Base-by-base conservation (phyloP, 1,140 invertebrate species). In the Heliconius hewitsoni region DNA sequence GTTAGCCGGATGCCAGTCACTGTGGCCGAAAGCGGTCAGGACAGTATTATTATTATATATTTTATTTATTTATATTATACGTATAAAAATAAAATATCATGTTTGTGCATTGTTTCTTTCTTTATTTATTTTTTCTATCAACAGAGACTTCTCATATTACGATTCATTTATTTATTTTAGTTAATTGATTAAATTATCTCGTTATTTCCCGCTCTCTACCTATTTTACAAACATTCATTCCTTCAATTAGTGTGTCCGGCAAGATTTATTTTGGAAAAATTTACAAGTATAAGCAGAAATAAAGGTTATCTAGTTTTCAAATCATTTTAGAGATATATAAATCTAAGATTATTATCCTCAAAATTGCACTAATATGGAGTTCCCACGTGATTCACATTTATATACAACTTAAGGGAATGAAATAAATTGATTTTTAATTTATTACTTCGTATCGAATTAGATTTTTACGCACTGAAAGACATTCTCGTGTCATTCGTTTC, bases 351-450 rank as follows among this genome's bases (percentile, higher is more conserved):
- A 57, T 23, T 57, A 57, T 66, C 60, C 60, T 18, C 11, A 5
- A 66, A 13, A 30, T 2, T 27, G 18, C 27, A 5, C 1, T 66
- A n/a, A 18, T 6, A 30, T 66, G 60, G 60, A 11, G 4, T 8
- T 30, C 60, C 60, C 16, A 30, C 3, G 0, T 27, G 23, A 27
- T 0, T 66, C 27, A 13, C 60, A 66, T 66, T 30, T 66, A 66
- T 30, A 4, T 66, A 30, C 13, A 66, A 30, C 9, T 66, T 16
- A 16, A 66, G 27, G 60, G 76, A 89, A 84, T 86, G 80, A 78
- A 76, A 86, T 84, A 90, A 90, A 90, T 90, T 90, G 87, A 90
- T 90, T 88, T 82, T 74, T 79, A 87, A 85, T 82, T 77, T 83
- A 85, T 88, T 85, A 85, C 81, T 81, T 83, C 87, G 85, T 87